Conservation (phyloP, 2,797 vertebrate genomes). For the Mastacembelus armatus region DNA sequence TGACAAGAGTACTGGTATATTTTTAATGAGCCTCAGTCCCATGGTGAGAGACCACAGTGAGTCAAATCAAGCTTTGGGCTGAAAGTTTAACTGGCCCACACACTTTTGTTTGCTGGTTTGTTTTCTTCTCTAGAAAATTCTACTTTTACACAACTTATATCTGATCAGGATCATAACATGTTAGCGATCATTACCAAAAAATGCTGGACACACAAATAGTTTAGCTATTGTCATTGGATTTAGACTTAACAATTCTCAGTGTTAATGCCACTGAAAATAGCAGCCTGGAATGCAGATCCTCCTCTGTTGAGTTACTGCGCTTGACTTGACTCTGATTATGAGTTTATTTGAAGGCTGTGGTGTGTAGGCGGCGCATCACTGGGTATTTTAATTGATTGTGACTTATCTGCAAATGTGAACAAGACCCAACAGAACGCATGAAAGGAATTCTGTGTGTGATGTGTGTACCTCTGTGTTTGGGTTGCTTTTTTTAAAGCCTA, state of each 20-base stretch:
- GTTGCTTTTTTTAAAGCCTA: not conserved
- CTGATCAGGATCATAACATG: constrained; percentile 7
- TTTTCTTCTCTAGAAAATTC: constrained; percentile 4
- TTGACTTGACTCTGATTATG: constrained; percentile 38
- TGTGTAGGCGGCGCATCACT: constrained; percentile 30
- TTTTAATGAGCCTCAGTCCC: constrained; percentile 57
- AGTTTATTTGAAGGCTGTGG: constrained; percentile 36
- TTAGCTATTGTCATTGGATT: not conserved
- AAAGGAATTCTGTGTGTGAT: constrained; percentile 20
- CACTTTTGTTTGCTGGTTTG: constrained; percentile 6
- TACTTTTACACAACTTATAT: not conserved
- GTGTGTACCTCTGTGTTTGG: not conserved
- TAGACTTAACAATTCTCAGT: not conserved
- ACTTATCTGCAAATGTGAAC: constrained; percentile 36
- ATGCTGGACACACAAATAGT: not conserved
- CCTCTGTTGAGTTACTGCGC: constrained; percentile 14
- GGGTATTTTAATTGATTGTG: constrained; percentile 56
- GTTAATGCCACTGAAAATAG: not conserved
- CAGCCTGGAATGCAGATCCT: not conserved
- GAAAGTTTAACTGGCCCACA: constrained; percentile 23
- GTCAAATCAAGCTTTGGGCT: constrained; percentile 26
- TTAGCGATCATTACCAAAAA: constrained; percentile 12
- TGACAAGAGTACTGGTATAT: constrained; percentile 38
- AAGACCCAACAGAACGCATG: constrained; percentile 29
- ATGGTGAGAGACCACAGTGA: constrained; percentile 26